Evolutionary conservation across 2,888 invertebrate genomes (phyloP).

Genomic region (Stenurella melanura): DNA sequence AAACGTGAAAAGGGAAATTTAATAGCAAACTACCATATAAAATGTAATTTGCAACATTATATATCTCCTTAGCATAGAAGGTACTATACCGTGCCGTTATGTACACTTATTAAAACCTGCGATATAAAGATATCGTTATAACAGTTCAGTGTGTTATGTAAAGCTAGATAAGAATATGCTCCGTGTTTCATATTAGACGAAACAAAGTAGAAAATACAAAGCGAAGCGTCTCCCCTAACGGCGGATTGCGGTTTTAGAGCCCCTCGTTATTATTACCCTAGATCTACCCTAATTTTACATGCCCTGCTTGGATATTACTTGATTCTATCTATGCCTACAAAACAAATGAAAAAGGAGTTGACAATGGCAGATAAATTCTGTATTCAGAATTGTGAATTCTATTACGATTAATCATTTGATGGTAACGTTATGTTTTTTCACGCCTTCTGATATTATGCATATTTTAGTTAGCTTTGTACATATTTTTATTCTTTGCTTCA

Average conservation of each 20-base stretch:
- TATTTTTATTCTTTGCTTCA: too few relatives aligned
- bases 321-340: slow-evolving; percentile 14
- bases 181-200: slow-evolving; percentile 27
- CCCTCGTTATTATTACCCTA: slow-evolving; percentile 54
- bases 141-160: slow-evolving; percentile 55
- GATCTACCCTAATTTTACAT: slow-evolving; percentile 48
- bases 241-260: slow-evolving; percentile 50
- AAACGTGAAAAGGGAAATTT: slow-evolving; percentile 34
- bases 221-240: slow-evolving; percentile 42
- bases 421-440: neutral
- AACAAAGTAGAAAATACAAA: slow-evolving; percentile 37
- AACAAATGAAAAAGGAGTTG: slow-evolving; percentile 24
- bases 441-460: neutral
- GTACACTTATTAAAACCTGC: slow-evolving; percentile 36
- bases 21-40: slow-evolving; percentile 23
- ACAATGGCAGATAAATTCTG: slow-evolving; percentile 11
- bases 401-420: neutral
- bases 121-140: slow-evolving; percentile 34
- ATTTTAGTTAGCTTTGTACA: too few relatives aligned
- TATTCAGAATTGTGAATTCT: neutral
- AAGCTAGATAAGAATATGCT: slow-evolving; percentile 40
- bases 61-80: slow-evolving; percentile 8
- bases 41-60: slow-evolving; percentile 33
- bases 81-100: slow-evolving; percentile 18
- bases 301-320: slow-evolving; percentile 37